phyloP scores from a whole-genome alignment of 2,888 invertebrate genomes.

The Macropis europaea region DNA sequence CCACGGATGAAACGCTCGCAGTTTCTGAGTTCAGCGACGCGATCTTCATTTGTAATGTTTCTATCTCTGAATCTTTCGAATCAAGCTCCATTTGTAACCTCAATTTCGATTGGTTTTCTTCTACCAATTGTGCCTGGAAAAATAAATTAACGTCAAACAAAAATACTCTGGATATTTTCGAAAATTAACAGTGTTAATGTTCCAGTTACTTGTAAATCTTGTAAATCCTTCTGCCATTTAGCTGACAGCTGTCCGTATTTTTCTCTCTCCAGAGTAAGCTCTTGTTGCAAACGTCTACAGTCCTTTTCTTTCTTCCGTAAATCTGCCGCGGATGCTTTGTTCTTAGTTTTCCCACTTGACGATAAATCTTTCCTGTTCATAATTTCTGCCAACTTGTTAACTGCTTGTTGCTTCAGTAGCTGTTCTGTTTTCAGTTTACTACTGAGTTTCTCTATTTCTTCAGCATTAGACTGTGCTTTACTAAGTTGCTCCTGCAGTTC shows the following conservation, averaged over 20 bases:
- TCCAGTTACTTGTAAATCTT: conserved; percentile 84
- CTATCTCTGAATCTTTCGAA: conserved; percentile 97
- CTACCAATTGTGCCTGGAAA: conserved; percentile 89
- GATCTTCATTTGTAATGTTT: conserved; percentile 93
- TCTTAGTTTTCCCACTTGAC: conserved; percentile 88
- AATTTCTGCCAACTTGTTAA: conserved; percentile 98
- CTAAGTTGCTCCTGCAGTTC: conserved; percentile 89
- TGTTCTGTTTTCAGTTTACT: conserved; percentile 93
- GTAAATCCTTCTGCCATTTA: conserved; percentile 91
- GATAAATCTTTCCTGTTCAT: conserved; percentile 95
- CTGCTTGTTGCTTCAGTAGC: conserved; percentile 94
- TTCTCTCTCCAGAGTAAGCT: conserved; percentile 95
- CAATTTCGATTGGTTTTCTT: conserved; percentile 88
- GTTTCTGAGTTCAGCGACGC: conserved; percentile 91
- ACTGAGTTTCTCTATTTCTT: conserved; percentile 90
- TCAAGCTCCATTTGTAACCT: conserved; percentile 97
- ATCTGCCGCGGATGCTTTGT: conserved; percentile 89
- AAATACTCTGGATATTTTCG: background rate
- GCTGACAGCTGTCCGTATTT: conserved; percentile 94
- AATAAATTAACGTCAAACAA: background rate
- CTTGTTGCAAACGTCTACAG: conserved; percentile 95
- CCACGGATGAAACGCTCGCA: conserved; percentile 94
- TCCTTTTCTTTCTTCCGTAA: conserved; percentile 96
- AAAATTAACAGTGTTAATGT: background rate
- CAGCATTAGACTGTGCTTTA: conserved; percentile 85